Evolutionary conservation across 92 coral and sea anemone genomes (phyloP).

Genomic region (Porites lobata): DNA sequence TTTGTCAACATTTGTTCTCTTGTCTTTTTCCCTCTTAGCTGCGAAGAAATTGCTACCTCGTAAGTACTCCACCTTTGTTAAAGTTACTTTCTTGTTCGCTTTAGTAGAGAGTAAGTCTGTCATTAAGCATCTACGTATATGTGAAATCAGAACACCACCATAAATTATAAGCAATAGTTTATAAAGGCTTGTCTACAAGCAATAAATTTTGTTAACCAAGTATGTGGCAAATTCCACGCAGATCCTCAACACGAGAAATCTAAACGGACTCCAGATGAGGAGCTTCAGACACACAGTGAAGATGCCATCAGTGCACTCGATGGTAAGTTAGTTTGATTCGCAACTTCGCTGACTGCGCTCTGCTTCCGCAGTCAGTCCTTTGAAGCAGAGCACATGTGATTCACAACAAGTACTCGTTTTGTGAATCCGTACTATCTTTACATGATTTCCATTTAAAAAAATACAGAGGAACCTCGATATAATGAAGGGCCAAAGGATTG

Average conservation of each 20-base stretch:
- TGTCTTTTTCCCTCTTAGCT: constrained; percentile 59
- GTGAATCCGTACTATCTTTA: no score
- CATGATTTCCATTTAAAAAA: no score
- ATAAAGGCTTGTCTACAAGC: not conserved
- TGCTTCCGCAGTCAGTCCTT: no score
- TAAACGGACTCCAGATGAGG: constrained; percentile 84
- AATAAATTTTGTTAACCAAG: no score
- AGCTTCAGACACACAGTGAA: constrained; percentile 73
- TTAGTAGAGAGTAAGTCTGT: no score
- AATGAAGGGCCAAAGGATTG: no score
- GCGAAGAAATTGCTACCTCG: constrained; percentile 98
- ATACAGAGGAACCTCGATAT: no score
- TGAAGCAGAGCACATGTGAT: no score
- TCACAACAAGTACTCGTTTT: no score
- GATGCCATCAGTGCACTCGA: constrained; percentile 84
- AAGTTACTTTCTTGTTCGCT: not conserved
- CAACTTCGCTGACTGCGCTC: not conserved
- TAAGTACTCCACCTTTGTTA: constrained; percentile 43
- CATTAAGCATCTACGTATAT: no score
- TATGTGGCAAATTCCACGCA: not conserved
- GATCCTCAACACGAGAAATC: constrained; percentile 76
- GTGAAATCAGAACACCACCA: no score
- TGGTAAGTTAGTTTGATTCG: constrained; percentile 56
- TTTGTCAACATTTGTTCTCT: not conserved
- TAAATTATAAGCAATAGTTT: no score